These are phyloP conservation scores for Oxyura jamaicensis DNA, from an alignment of 2,113 vertebrate genomes.

Conservation along the genomic window DNA sequence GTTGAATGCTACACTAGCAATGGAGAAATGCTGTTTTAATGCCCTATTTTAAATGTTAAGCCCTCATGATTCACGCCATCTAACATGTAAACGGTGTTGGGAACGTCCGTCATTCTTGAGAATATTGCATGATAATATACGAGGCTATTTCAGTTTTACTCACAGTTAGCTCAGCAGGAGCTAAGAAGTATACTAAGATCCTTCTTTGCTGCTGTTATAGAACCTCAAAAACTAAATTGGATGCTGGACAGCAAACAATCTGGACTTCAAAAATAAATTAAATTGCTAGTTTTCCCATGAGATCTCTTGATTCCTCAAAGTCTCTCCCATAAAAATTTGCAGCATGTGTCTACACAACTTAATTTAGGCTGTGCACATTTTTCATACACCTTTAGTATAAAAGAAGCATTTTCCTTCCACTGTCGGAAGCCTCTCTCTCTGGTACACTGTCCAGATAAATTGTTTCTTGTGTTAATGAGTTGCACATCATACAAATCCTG, in stretches of 20 bases:
- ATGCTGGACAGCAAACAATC: background rate
- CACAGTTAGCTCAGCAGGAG: slow-evolving; percentile 23
- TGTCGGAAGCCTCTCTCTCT: background rate
- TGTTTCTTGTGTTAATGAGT: slow-evolving; percentile 44
- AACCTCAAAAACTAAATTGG: slow-evolving; percentile 1
- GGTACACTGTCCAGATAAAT: slow-evolving; percentile 16
- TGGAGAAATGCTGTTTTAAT: background rate
- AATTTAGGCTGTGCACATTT: background rate
- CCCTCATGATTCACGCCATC: background rate
- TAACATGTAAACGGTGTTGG: background rate
- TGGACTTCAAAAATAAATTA: slow-evolving; percentile 16
- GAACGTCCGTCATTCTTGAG: background rate
- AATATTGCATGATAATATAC: background rate
- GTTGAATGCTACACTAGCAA: background rate
- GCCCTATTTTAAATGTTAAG: background rate
- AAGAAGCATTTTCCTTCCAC: slow-evolving; percentile 15
- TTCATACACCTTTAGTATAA: background rate
- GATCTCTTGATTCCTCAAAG: background rate
- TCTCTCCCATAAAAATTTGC: background rate
- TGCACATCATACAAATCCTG: slow-evolving; percentile 14
- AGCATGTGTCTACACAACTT: background rate
- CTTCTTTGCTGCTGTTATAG: background rate
- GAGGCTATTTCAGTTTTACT: background rate
- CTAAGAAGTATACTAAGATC: background rate
- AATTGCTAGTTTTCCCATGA: background rate